A percentile compares a stretch with the other conserved stretches of the same genome.
Conservation (phyloP, 1,140 invertebrate species). For the Zaprionus taronus region DNA sequence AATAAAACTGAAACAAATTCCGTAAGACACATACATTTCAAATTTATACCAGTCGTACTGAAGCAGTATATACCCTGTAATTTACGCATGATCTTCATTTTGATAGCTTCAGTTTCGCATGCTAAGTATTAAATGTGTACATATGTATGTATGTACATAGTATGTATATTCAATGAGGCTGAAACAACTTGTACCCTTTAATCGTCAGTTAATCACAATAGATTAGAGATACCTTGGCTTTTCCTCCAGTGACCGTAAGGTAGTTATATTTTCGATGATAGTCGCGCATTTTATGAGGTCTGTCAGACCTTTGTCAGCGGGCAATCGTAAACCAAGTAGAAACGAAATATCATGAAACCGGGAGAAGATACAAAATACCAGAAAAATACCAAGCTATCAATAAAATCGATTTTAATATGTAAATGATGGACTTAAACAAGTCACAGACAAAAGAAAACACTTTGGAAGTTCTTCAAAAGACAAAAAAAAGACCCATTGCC, state of each 20-base stretch:
- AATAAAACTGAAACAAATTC: conserved; percentile 64
- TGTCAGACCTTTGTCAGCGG: conserved; percentile 59
- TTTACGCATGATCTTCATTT: background rate
- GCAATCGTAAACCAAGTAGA: conserved; percentile 57
- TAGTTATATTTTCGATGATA: conserved; percentile 62
- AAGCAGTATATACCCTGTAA: conserved; percentile 23
- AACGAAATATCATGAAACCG: conserved; percentile 15
- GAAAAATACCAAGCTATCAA: conserved; percentile 67
- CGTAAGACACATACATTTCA: conserved; percentile 28
- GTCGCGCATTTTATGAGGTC: conserved; percentile 50
- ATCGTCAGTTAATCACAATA: background rate
- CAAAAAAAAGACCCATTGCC: conserved; percentile 17
- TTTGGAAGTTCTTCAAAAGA: conserved; percentile 40
- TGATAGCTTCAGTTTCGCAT: background rate
- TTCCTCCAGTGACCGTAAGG: conserved; percentile 15
- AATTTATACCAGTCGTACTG: background rate
- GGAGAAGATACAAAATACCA: conserved; percentile 60
- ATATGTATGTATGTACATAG: too few species aligned
- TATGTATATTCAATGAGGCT: too few species aligned
- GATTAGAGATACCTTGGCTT: conserved; percentile 1
- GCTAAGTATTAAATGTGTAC: background rate
- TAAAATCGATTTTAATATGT: conserved; percentile 63
- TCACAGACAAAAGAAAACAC: conserved; percentile 50
- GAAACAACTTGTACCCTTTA: background rate
- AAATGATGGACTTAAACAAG: conserved; percentile 59